phyloP scores from a whole-genome alignment of 2,888 invertebrate species.

The Cenopis cana region DNA sequence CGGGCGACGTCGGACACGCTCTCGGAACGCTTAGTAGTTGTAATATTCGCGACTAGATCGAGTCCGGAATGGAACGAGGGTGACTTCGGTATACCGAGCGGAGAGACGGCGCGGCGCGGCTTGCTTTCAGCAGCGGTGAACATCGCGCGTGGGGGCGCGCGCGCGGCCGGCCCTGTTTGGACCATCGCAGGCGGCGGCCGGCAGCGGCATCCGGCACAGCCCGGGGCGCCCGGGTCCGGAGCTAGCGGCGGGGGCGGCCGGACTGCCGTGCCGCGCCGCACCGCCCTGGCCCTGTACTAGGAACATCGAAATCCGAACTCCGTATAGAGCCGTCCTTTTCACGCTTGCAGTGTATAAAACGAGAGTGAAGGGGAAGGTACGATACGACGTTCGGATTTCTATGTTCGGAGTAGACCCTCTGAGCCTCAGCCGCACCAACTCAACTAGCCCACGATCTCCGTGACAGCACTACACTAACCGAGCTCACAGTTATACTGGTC shows the following conservation, averaged over 20 bases:
- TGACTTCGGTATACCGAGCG: constrained; percentile 92
- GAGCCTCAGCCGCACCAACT: no score
- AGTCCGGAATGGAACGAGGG: constrained; percentile 95
- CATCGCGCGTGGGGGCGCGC: constrained; percentile 83
- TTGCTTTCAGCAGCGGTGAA: constrained; percentile 82
- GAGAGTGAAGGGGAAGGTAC: no score
- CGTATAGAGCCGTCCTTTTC: no score
- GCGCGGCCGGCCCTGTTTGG: constrained; percentile 84
- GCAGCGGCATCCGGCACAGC: constrained; percentile 83
- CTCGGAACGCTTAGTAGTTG: constrained; percentile 73
- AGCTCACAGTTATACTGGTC: background rate
- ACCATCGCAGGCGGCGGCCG: constrained; percentile 84
- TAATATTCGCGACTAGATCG: constrained; percentile 89
- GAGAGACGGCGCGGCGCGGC: constrained; percentile 84
- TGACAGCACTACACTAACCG: background rate
- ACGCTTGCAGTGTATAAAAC: no score
- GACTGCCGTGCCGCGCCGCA: constrained; percentile 68
- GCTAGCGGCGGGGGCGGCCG: constrained; percentile 79
- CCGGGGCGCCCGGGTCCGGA: constrained; percentile 80
- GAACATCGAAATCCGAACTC: no score
- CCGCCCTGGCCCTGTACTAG: no score
- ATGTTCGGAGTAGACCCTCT: no score
- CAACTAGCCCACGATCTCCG: background rate
- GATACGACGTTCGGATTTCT: no score
- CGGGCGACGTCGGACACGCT: constrained; percentile 80